Percentiles rank a stretch among this genome's conserved stretches.
These are phyloP conservation scores for Platysternon megacephalum DNA, from an alignment of 2,113 vertebrate species.

Conservation along the genomic window DNA sequence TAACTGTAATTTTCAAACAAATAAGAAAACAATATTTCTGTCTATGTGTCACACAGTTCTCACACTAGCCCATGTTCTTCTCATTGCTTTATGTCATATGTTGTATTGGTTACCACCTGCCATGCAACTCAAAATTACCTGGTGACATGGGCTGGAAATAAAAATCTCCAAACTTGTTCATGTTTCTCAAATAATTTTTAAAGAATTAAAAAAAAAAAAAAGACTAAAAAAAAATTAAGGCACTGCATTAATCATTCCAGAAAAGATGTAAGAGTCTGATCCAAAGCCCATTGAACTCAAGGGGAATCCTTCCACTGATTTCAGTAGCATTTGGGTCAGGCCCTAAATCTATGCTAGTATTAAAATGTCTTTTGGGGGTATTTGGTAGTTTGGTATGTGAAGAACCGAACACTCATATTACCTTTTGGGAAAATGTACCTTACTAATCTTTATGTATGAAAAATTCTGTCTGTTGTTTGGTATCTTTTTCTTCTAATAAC, in stretches of 20 bases:
- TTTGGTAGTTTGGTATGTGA: not conserved
- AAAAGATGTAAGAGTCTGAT: not conserved
- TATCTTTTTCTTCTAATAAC: not conserved
- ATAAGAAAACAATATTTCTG: not conserved
- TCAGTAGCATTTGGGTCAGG: not conserved
- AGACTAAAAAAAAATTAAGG: not conserved
- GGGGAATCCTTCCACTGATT: not conserved
- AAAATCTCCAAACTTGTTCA: not conserved
- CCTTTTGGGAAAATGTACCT: not conserved
- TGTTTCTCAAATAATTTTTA: slow-evolving; percentile 8
- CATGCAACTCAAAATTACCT: not conserved
- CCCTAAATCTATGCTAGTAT: not conserved
- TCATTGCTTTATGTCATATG: not conserved
- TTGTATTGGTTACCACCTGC: not conserved
- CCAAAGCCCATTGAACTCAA: not conserved
- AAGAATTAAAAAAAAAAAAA: not conserved
- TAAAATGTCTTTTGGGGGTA: slow-evolving; percentile 16
- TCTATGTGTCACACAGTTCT: not conserved
- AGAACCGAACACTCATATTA: not conserved
- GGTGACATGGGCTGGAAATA: not conserved
- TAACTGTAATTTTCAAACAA: not conserved
- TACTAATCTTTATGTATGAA: not conserved
- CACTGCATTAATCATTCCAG: not conserved
- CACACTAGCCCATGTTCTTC: rapidly evolving
- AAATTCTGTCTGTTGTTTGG: not conserved